Conservation (phyloP, 92 coral and sea anemone genomes). For the Scolanthus callimorphus region DNA sequence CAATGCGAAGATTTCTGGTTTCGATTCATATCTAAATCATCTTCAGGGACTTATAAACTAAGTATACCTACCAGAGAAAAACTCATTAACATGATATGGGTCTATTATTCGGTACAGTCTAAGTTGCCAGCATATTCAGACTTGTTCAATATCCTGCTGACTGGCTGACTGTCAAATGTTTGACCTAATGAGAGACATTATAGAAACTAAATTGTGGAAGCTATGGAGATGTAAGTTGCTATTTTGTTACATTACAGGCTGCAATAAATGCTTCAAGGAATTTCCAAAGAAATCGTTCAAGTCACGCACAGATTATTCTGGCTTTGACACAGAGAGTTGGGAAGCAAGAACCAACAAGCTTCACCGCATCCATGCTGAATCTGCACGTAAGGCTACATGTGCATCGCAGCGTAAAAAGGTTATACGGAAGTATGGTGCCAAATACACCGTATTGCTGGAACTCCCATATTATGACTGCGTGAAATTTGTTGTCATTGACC, state of each 20-base stretch:
- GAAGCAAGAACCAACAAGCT: slow-evolving; percentile 20
- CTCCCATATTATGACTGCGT: slow-evolving; percentile 52
- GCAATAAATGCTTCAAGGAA: slow-evolving; percentile 48
- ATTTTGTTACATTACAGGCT: slow-evolving; percentile 16
- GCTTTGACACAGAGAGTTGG: slow-evolving; percentile 46
- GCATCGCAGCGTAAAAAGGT: background rate
- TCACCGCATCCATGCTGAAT: slow-evolving; percentile 46
- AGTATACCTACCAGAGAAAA: too few species aligned
- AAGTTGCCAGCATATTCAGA: too few species aligned
- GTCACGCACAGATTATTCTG: slow-evolving; percentile 36
- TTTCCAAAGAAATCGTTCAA: slow-evolving; percentile 36
- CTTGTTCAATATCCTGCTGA: too few species aligned
- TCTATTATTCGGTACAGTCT: too few species aligned
- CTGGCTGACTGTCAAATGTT: too few species aligned
- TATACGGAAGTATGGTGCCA: slow-evolving; percentile 19
- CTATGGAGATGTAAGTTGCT: too few species aligned
- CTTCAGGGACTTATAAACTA: too few species aligned
- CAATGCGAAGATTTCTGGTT: too few species aligned
- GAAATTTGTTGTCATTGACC: slow-evolving; percentile 37
- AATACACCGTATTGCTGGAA: slow-evolving; percentile 27
- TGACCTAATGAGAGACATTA: too few species aligned
- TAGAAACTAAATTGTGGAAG: too few species aligned
- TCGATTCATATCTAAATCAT: too few species aligned
- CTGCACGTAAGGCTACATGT: slow-evolving; percentile 5
- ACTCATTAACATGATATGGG: too few species aligned